Conservation (phyloP, 2,888 invertebrate genomes). For the Megaustenia siamemsis region DNA sequence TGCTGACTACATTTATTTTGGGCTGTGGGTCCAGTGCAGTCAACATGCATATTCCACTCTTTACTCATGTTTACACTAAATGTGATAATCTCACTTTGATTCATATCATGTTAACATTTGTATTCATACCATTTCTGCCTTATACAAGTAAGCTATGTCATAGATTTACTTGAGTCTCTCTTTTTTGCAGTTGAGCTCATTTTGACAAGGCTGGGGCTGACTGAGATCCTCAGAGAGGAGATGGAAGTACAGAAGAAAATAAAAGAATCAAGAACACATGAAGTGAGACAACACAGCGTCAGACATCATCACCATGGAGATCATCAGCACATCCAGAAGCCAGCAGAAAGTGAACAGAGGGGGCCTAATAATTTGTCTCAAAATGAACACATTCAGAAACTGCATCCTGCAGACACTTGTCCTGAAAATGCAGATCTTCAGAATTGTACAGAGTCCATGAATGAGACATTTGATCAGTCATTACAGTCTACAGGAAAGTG, state of each 20-base stretch:
- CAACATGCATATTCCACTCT: too few species aligned
- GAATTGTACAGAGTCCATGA: not conserved
- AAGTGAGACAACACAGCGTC: not conserved
- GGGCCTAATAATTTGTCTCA: not conserved
- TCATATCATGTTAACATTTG: too few species aligned
- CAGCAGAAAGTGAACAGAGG: not conserved
- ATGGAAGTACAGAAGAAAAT: slow-evolving; percentile 34
- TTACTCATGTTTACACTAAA: too few species aligned
- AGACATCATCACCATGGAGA: not conserved
- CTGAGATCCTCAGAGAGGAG: slow-evolving; percentile 68
- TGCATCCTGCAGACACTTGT: not conserved
- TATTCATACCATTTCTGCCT: not conserved
- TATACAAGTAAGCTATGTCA: not conserved
- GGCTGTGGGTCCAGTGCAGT: too few species aligned
- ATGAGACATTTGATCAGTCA: not conserved
- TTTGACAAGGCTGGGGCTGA: slow-evolving; percentile 68
- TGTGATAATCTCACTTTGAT: too few species aligned
- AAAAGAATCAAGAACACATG: not conserved
- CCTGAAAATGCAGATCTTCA: not conserved
- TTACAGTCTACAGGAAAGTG: not conserved
- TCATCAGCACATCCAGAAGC: not conserved
- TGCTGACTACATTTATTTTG: too few species aligned
- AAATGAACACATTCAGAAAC: not conserved
- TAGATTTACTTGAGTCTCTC: not conserved
- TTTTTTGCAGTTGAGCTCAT: slow-evolving; percentile 70